Evolutionary conservation across 2,113 vertebrate genomes (phyloP), one percentile per base, ranked within the genome.

Genomic region (Myotis brandtii): DNA sequence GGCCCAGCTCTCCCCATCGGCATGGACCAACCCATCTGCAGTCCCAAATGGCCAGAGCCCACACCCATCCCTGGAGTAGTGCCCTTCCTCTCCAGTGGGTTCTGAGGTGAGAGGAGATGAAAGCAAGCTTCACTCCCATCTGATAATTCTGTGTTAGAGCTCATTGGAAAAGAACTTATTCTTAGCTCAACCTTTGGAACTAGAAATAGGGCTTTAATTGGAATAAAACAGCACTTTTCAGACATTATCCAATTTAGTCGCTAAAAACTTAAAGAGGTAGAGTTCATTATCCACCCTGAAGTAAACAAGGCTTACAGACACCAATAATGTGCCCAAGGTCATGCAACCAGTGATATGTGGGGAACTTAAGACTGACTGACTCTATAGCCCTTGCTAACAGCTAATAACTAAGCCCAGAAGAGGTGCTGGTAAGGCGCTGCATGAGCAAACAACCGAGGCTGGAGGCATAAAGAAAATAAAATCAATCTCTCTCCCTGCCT

Each of bases 171-270:
- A 82, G 23, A 77, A 72, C 48, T 85, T 84, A 94, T 66, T 94
- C 80, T 76, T 86, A n/a, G 25, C 40, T 84, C 62, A 87, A 84
- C 69, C 93, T 94, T 93, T 75, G 52, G 46, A 95, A 92, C 80
- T 80, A 88, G 90, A 95, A 97, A 92, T 73, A 46, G 89, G 85
- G 32, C 21, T 84, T 85, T 76, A 59, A 81, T 25, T 32, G 32
- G n/a, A 94, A 89, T 81, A 81, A 95, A 92, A 91, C 2, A 40
- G 46, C 34, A 85, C 75, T 84, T 86, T 73, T 77, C 34, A 77
- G 80, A 84, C 10, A 14, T 89, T 50, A 93, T 91, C 94, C 92
- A 94, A 94, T 75, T 80, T 93, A 81, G 46, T 72, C 72, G 82
- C 88, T 81, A 94, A 88, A 95, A 91, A 90, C 37, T 69, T 62